Evolutionary conservation across 2,113 vertebrate species (phyloP).

Genomic region (Rhagologus leucostigma): DNA sequence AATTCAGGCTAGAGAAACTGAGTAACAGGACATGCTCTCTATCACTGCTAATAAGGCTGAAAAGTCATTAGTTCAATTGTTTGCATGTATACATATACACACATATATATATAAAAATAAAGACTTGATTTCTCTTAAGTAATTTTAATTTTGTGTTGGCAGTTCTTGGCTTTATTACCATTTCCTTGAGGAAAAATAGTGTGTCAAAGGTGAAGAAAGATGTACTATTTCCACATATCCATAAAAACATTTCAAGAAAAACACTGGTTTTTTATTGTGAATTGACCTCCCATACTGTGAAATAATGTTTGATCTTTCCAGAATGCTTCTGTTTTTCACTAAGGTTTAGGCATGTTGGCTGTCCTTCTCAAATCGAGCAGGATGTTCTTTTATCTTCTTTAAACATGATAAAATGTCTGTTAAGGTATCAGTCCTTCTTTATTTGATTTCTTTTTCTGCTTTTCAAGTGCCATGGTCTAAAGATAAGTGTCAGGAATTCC

Average conservation of each 20-base stretch:
- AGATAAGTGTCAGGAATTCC: neutral
- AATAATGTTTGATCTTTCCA: neutral
- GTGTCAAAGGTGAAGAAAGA: neutral
- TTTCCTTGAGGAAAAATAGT: neutral
- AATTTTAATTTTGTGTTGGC: neutral
- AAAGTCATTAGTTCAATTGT: neutral
- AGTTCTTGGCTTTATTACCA: neutral
- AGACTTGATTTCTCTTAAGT: neutral
- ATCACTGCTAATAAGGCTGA: neutral
- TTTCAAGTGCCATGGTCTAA: neutral
- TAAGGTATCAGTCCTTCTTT: neutral
- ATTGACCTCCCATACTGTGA: neutral
- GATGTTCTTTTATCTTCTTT: neutral
- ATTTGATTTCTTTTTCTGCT: neutral
- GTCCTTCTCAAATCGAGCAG: neutral
- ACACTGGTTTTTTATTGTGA: neutral
- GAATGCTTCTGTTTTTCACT: neutral
- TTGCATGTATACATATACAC: neutral
- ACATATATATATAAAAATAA: neutral
- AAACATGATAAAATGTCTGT: neutral
- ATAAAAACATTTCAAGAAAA: neutral
- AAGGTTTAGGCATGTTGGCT: neutral
- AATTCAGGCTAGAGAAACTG: neutral
- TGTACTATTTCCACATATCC: neutral
- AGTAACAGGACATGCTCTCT: neutral